Conservation (phyloP, 1,140 invertebrate genomes). For the Drosophila suzukii region DNA sequence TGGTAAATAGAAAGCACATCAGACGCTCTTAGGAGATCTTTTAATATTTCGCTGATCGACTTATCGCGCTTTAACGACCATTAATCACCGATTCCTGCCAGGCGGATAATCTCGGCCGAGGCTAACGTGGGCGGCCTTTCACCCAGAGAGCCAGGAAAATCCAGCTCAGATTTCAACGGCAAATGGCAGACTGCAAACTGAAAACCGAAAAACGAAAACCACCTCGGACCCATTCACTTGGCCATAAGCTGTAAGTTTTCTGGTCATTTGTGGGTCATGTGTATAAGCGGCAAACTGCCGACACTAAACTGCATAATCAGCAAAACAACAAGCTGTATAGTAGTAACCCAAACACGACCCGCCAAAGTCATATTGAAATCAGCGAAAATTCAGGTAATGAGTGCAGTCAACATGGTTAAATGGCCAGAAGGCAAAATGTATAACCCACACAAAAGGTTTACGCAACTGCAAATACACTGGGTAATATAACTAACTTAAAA, state of each 20-base stretch:
- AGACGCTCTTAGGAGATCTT: slow-evolving; percentile 17
- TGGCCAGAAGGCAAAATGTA: slow-evolving; percentile 10
- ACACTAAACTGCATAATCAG: slow-evolving; percentile 56
- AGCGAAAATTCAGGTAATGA: slow-evolving; percentile 56
- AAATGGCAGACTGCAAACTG: slow-evolving; percentile 19
- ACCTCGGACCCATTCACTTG: slow-evolving; percentile 51
- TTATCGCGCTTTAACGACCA: slow-evolving; percentile 49
- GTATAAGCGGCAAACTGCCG: slow-evolving; percentile 43
- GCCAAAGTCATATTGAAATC: slow-evolving; percentile 24
- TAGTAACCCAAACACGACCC: slow-evolving; percentile 30
- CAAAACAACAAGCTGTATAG: slow-evolving; percentile 6
- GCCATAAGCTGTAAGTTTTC: slow-evolving; percentile 10
- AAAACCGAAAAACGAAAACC: slow-evolving; percentile 4
- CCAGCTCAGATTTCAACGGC: slow-evolving; percentile 54
- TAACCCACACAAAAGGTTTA: neutral
- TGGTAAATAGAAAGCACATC: slow-evolving; percentile 37
- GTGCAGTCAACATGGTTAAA: slow-evolving; percentile 53
- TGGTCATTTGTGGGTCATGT: slow-evolving; percentile 75
- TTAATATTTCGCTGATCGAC: slow-evolving; percentile 44
- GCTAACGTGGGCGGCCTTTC: slow-evolving; percentile 49
- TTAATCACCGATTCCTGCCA: slow-evolving; percentile 44
- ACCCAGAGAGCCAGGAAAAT: slow-evolving; percentile 40
- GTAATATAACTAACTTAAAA: no score
- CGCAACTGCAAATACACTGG: neutral
- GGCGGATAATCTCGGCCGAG: slow-evolving; percentile 28